These are phyloP conservation scores for Phyllopteryx taeniolatus DNA, from an alignment of 2,113 vertebrate genomes.

Conservation along the genomic window DNA sequence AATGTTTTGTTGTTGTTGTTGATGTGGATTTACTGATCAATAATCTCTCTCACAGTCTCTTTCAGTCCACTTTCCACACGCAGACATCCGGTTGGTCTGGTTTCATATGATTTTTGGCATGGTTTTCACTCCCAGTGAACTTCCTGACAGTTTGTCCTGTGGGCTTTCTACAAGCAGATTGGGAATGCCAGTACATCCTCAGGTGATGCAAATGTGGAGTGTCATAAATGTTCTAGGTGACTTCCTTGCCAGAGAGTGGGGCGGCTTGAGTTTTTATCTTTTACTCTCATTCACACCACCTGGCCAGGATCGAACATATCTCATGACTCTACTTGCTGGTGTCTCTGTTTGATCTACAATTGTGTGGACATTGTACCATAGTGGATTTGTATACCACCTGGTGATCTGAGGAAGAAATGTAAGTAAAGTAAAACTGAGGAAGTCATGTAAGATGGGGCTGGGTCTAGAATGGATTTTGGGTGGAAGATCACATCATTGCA, in stretches of 20 bases:
- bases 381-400: neutral
- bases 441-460: no score
- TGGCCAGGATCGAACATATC: slow-evolving; percentile 16
- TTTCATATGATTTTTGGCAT: neutral
- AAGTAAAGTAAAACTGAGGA: neutral
- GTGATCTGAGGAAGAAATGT: neutral
- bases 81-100: slow-evolving; percentile 36
- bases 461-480: no score
- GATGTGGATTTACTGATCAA: neutral
- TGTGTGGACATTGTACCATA: neutral
- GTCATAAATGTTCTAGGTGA: slow-evolving; percentile 8
- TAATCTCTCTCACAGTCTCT: neutral
- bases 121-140: neutral
- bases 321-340: neutral
- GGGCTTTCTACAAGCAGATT: slow-evolving; percentile 1
- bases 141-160: slow-evolving; percentile 26
- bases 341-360: slow-evolving; percentile 9
- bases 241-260: neutral
- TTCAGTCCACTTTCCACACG: neutral
- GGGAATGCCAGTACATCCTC: slow-evolving; percentile 32
- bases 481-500: neutral
- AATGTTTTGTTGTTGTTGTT: neutral
- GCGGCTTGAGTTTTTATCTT: slow-evolving; percentile 10
- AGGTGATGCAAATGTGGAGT: slow-evolving; percentile 34
- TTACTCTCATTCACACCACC: slow-evolving; percentile 5